phyloP scores from a whole-genome alignment of 2,888 invertebrate genomes.

The Trichacis sp. region DNA sequence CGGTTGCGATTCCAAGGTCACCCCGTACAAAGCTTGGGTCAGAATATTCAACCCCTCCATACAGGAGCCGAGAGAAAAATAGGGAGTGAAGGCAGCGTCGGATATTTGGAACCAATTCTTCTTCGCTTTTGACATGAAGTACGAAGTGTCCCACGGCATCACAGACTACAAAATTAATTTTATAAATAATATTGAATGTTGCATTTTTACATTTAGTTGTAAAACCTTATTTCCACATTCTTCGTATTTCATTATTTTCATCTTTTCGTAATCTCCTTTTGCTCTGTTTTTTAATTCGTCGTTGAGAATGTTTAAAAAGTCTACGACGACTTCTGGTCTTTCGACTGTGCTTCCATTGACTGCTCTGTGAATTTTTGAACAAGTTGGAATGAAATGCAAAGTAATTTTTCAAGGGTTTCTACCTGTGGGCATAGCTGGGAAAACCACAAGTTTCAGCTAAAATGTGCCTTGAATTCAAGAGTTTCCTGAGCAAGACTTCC shows the following conservation, averaged over 20 bases:
- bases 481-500: conserved; percentile 78
- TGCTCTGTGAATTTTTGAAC: conserved; percentile 74
- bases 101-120: conserved; percentile 78
- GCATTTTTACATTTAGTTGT: background rate
- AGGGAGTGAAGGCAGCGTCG: conserved; percentile 82
- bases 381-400: no score
- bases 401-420: no score
- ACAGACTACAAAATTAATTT: conserved; percentile 42
- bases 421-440: conserved; percentile 87
- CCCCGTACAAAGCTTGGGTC: conserved; percentile 86
- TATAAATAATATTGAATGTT: no score
- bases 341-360: conserved; percentile 90
- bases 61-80: conserved; percentile 92
- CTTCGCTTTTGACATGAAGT: conserved; percentile 82
- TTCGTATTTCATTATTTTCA: conserved; percentile 80
- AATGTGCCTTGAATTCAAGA: conserved; percentile 81
- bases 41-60: conserved; percentile 97
- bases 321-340: conserved; percentile 80
- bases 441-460: conserved; percentile 93
- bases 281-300: conserved; percentile 79
- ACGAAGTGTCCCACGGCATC: conserved; percentile 88
- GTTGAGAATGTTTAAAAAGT: conserved; percentile 84
- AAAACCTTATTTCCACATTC: conserved; percentile 43
- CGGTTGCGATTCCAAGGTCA: conserved; percentile 79
- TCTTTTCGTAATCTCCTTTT: conserved; percentile 79